Percentiles rank a stretch among this genome's conserved stretches.
Evolutionary conservation across 2,888 invertebrate genomes (phyloP).

Genomic region (Diabrotica balteata): DNA sequence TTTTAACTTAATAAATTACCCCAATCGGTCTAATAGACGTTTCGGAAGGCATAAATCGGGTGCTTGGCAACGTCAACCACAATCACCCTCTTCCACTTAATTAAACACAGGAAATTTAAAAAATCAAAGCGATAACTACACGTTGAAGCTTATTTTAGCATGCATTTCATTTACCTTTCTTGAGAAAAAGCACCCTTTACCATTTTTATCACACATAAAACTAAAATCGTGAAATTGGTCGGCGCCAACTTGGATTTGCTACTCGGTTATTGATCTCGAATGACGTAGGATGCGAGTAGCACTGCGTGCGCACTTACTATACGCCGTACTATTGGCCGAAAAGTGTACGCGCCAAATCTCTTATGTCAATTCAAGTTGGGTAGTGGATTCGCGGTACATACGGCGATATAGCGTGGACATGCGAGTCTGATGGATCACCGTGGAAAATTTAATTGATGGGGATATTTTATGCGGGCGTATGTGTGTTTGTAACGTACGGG

Average conservation of each 20-base stretch:
- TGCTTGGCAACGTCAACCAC: slow-evolving; percentile 24
- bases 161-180: slow-evolving; percentile 63
- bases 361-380: slow-evolving; percentile 43
- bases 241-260: slow-evolving; percentile 54
- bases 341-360: slow-evolving; percentile 54
- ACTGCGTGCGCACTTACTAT: slow-evolving; percentile 45
- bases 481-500: slow-evolving; percentile 8
- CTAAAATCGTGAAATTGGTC: slow-evolving; percentile 49
- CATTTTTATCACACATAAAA: slow-evolving; percentile 75
- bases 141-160: slow-evolving; percentile 30
- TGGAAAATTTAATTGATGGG: slow-evolving; percentile 32
- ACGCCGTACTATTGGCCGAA: slow-evolving; percentile 46
- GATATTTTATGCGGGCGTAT: slow-evolving; percentile 20
- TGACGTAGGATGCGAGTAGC: slow-evolving; percentile 38
- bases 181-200: slow-evolving; percentile 75
- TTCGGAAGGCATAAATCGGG: slow-evolving; percentile 22
- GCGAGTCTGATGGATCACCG: slow-evolving; percentile 42
- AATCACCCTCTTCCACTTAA: slow-evolving; percentile 24
- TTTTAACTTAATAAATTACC: slow-evolving; percentile 23
- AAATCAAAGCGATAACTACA: background rate
- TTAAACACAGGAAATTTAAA: background rate
- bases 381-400: slow-evolving; percentile 10
- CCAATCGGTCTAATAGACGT: slow-evolving; percentile 25
- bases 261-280: slow-evolving; percentile 44
- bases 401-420: slow-evolving; percentile 36